These are phyloP conservation scores for Corythaixoides concolor DNA, from an alignment of 2,113 vertebrate species.

Conservation along the genomic window DNA sequence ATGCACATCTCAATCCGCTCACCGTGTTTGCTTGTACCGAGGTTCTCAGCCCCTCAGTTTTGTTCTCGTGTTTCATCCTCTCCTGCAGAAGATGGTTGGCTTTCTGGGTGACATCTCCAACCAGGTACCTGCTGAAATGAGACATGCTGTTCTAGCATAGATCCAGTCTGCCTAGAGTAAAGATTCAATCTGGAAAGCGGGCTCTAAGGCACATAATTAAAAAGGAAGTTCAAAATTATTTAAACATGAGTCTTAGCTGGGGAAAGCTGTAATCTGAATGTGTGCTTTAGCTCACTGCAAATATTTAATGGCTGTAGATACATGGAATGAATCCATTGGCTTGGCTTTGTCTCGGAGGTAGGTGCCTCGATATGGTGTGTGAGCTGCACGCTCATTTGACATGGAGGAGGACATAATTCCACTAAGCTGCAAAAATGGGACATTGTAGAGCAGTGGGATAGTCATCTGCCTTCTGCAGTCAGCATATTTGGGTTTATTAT, in stretches of 20 bases:
- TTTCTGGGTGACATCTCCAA: background rate
- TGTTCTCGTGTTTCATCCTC: background rate
- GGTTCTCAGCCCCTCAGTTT: background rate
- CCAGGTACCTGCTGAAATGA: background rate
- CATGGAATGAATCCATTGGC: background rate
- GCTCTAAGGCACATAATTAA: constrained; percentile 1
- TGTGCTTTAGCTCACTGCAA: constrained; percentile 15
- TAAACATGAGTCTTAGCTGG: constrained; percentile 9
- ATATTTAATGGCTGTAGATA: constrained; percentile 3
- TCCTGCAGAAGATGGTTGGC: background rate
- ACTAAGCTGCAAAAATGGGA: background rate
- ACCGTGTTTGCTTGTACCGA: background rate
- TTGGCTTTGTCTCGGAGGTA: background rate
- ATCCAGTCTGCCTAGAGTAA: background rate
- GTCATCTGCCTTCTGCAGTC: background rate
- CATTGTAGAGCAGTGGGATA: background rate
- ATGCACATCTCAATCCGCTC: background rate
- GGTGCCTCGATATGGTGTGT: background rate
- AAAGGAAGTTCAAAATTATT: constrained; percentile 28
- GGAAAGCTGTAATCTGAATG: background rate
- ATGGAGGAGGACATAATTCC: constrained; percentile 3
- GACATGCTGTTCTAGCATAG: background rate
- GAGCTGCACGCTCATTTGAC: background rate
- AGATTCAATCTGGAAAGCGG: background rate
- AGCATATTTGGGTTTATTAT: background rate